Evolutionary conservation across 2,797 vertebrate genomes (phyloP).

Genomic region (Pelobates cultripes): DNA sequence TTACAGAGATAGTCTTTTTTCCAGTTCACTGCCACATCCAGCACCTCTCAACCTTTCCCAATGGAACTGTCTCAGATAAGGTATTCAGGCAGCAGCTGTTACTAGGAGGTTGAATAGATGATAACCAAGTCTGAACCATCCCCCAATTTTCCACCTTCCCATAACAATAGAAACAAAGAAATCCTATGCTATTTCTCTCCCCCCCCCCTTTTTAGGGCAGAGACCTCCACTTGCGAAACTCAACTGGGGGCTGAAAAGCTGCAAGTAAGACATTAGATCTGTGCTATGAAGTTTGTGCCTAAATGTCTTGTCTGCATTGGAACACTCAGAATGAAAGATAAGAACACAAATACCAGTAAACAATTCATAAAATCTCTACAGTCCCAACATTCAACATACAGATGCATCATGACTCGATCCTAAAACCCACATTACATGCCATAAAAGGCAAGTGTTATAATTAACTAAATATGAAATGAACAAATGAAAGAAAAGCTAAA

Average conservation of each 20-base stretch:
- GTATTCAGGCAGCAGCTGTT: slow-evolving; percentile 60
- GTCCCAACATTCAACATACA: no score
- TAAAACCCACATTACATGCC: background rate
- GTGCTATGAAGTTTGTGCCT: background rate
- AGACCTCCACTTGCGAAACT: slow-evolving; percentile 8
- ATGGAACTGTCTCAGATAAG: slow-evolving; percentile 35
- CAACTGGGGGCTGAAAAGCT: background rate
- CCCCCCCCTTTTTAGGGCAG: slow-evolving; percentile 22
- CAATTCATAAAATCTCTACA: background rate
- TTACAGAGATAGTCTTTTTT: background rate
- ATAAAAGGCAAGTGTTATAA: background rate
- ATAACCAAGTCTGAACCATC: slow-evolving; percentile 29
- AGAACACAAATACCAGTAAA: background rate
- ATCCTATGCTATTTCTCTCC: slow-evolving; percentile 35
- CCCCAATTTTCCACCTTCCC: slow-evolving; percentile 47
- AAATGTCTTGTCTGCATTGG: no score
- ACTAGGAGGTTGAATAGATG: slow-evolving; percentile 51
- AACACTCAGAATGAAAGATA: background rate
- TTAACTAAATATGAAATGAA: background rate
- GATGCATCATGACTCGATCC: background rate
- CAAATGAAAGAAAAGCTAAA: background rate
- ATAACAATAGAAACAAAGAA: slow-evolving; percentile 55
- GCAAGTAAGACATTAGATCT: background rate
- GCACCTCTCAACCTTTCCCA: slow-evolving; percentile 10
- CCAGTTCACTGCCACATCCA: slow-evolving; percentile 22